Conservation (phyloP, 2,888 invertebrate genomes). For the Enchytraeus crypticus region DNA sequence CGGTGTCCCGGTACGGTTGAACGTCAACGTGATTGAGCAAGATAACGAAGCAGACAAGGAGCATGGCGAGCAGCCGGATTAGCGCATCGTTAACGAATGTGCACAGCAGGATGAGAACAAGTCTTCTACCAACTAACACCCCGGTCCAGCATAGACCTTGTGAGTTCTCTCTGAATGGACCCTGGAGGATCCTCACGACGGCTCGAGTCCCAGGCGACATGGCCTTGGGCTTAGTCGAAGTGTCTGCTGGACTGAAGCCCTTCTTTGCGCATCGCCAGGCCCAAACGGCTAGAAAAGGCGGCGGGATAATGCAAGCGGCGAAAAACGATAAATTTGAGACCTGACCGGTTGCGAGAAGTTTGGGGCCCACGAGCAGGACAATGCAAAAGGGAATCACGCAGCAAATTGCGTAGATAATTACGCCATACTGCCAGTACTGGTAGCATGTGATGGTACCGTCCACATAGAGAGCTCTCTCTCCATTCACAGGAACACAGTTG, state of each 20-base stretch:
- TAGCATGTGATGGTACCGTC: slow-evolving; percentile 25
- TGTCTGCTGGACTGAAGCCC: not conserved
- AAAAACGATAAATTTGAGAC: slow-evolving; percentile 23
- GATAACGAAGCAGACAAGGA: slow-evolving; percentile 25
- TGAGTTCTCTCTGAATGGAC: slow-evolving; percentile 22
- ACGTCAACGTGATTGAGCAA: slow-evolving; percentile 27
- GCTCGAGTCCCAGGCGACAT: slow-evolving; percentile 3
- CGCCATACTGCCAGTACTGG: slow-evolving; percentile 20
- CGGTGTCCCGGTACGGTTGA: slow-evolving; percentile 26
- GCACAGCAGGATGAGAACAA: slow-evolving; percentile 23
- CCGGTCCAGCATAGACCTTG: slow-evolving; percentile 28
- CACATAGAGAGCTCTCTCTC: slow-evolving; percentile 23
- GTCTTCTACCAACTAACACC: slow-evolving; percentile 25
- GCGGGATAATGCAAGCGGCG: slow-evolving; percentile 23
- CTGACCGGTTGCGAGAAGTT: slow-evolving; percentile 10
- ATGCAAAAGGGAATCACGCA: slow-evolving; percentile 23
- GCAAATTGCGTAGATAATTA: slow-evolving; percentile 20
- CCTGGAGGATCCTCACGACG: slow-evolving; percentile 21
- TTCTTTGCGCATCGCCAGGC: not conserved
- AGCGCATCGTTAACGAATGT: slow-evolving; percentile 28
- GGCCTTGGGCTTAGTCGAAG: not conserved
- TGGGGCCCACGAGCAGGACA: slow-evolving; percentile 25
- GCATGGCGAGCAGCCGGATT: slow-evolving; percentile 26
- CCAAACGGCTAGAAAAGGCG: slow-evolving; percentile 23
- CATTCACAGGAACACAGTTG: slow-evolving; percentile 26